Evolutionary conservation across 2,797 vertebrate species (phyloP).

Genomic region (Lates japonicus): DNA sequence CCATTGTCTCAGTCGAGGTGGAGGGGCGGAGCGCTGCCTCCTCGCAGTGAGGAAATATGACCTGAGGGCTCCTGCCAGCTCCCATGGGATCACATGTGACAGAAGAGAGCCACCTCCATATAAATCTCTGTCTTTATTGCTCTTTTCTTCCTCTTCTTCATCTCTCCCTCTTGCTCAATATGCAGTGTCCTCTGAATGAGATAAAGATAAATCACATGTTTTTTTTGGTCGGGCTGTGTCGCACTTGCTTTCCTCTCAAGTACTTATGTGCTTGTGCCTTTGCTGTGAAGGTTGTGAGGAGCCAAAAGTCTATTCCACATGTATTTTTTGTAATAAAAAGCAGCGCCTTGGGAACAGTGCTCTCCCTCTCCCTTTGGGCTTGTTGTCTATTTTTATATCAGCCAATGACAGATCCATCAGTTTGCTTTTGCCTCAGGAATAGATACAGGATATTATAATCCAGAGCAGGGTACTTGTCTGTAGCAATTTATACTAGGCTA

Average conservation of each 20-base stretch:
- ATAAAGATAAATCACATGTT: slow-evolving; percentile 82
- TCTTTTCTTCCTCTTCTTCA: slow-evolving; percentile 59
- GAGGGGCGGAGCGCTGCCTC: slow-evolving; percentile 66
- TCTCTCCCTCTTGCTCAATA: slow-evolving; percentile 66
- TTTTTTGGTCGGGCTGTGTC: slow-evolving; percentile 60
- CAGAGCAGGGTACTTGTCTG: background rate
- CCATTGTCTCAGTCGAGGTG: slow-evolving; percentile 72
- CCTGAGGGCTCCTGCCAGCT: slow-evolving; percentile 77
- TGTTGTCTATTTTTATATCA: slow-evolving; percentile 36
- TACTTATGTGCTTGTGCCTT: slow-evolving; percentile 29
- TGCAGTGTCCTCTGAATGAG: slow-evolving; percentile 67
- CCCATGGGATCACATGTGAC: slow-evolving; percentile 81
- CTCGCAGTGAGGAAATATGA: slow-evolving; percentile 83
- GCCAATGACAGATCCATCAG: slow-evolving; percentile 2
- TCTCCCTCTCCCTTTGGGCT: background rate
- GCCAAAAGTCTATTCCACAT: slow-evolving; percentile 46
- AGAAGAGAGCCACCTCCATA: slow-evolving; percentile 78
- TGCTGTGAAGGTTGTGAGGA: slow-evolving; percentile 35
- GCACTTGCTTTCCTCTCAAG: slow-evolving; percentile 23
- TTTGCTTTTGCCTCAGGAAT: slow-evolving; percentile 34
- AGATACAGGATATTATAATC: background rate
- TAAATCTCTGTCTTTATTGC: slow-evolving; percentile 86
- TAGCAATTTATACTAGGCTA: background rate
- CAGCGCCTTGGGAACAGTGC: slow-evolving; percentile 22
- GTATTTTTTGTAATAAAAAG: slow-evolving; percentile 47